Conservation (phyloP, 2,888 invertebrate genomes). For the Exocentrus adspersus region DNA sequence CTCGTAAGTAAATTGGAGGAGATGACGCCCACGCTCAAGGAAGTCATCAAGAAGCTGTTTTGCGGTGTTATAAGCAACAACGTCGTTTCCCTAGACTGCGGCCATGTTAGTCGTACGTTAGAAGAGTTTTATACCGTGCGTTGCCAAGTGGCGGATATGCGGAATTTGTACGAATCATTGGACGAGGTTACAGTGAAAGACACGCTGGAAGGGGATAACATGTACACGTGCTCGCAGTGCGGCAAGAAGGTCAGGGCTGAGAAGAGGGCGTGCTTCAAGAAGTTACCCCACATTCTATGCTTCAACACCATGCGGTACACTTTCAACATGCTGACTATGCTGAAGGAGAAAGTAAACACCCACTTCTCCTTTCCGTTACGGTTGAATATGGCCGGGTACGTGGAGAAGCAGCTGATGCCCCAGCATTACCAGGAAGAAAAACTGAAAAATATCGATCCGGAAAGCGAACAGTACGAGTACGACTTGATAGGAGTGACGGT, state of each 20-base stretch:
- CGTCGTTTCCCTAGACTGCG: slow-evolving; percentile 94
- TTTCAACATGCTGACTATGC: slow-evolving; percentile 97
- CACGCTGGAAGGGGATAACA: slow-evolving; percentile 95
- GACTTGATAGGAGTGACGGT: slow-evolving; percentile 85
- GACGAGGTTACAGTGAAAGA: slow-evolving; percentile 98
- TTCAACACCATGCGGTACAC: slow-evolving; percentile 98
- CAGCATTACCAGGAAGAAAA: slow-evolving; percentile 85
- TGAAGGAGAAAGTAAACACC: slow-evolving; percentile 96
- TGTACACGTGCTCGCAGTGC: slow-evolving; percentile 97
- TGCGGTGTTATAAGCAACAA: slow-evolving; percentile 95
- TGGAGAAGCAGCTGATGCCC: slow-evolving; percentile 92
- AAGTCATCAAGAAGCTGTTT: slow-evolving; percentile 88
- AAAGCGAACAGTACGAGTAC: slow-evolving; percentile 78
- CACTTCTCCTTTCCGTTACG: slow-evolving; percentile 95
- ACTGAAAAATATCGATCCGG: slow-evolving; percentile 63
- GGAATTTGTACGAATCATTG: slow-evolving; percentile 92
- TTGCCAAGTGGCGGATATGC: slow-evolving; percentile 97
- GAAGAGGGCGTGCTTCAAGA: slow-evolving; percentile 86
- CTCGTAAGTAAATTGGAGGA: slow-evolving; percentile 95
- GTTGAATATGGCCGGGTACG: slow-evolving; percentile 94
- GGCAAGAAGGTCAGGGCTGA: slow-evolving; percentile 95
- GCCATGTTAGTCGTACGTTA: slow-evolving; percentile 91
- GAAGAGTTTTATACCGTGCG: slow-evolving; percentile 97
- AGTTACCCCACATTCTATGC: slow-evolving; percentile 90
- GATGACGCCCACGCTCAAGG: slow-evolving; percentile 91